Conservation (phyloP, 1,140 invertebrate genomes). For the Microplitis mediator region DNA sequence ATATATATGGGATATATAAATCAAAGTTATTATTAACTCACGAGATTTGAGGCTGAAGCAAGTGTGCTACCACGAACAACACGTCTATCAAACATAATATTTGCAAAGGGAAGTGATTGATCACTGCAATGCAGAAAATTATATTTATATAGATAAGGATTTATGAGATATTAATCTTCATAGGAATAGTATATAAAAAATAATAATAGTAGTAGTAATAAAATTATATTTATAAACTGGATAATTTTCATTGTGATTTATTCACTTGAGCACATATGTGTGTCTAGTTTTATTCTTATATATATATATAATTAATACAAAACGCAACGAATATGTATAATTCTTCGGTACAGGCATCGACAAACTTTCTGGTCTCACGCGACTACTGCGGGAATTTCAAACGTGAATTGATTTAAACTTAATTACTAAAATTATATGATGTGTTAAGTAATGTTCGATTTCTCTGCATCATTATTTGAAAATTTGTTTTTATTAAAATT, state of each 20-base stretch:
- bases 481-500: background rate
- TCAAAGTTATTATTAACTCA: constrained; percentile 39
- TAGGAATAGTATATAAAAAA: background rate
- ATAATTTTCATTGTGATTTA: background rate
- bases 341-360: constrained; percentile 33
- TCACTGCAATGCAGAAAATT: constrained; percentile 51
- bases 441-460: background rate
- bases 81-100: constrained; percentile 86
- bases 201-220: background rate
- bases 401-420: background rate
- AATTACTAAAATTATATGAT: constrained; percentile 5
- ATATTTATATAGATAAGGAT: constrained; percentile 18
- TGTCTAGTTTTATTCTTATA: background rate
- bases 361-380: constrained; percentile 30
- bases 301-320: constrained; percentile 16
- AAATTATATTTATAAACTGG: background rate
- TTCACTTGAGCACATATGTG: constrained; percentile 3
- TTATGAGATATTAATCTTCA: background rate
- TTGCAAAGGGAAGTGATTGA: constrained; percentile 66
- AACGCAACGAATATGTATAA: constrained; percentile 27
- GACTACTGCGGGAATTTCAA: constrained; percentile 5
- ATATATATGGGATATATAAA: background rate
- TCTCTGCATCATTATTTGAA: background rate
- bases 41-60: constrained; percentile 65
- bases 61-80: constrained; percentile 82